Base-by-base conservation (phyloP, 2,888 invertebrate species). In the Brenthis hecate region DNA sequence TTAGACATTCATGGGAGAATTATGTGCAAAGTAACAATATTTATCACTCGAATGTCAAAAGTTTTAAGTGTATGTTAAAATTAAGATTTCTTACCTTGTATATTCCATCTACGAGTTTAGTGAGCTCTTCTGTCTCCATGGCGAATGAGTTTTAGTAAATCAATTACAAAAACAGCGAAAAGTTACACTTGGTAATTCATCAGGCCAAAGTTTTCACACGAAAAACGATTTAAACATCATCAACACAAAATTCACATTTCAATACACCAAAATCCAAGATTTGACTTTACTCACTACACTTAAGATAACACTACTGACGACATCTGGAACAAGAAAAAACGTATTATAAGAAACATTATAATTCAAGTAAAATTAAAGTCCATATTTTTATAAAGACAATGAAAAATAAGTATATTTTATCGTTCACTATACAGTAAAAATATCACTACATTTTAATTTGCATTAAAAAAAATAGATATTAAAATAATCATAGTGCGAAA, bases 111-210 rank as follows among this genome's bases (percentile, higher is more conserved):
- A 97, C 97, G 81, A 97, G 95, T 93, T 97, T 97, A 84, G 97
- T 97, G 80, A 97, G 95, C 93, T 97, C 97, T 88, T 97, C 97
- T 81, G 97, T 97, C 94, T 97, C 97, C 96, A 96, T 93, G 79
- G 81, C 80, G 87, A 87, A 78, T 78, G 81, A 83, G 87, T 85
- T 85, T 86, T 83, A 85, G 78, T 82, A 80, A 83, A 84, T 78
- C 80, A 81, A 71, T 71, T 71, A 70, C 82, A 81, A 77, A 76
- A 72, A 83, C 82, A 77, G 73, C 77, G 80, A 78, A 60, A 54
- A 79, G 80, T 86, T 85, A 91, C 89, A 90, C 90, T 75, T 82
- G 81, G 87, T 86, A 86, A 89, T 87, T 91, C 92, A 92, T 92
- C 82, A 82, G 83, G 79, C 75, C 76, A 77, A 83, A 84, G 80